Percentiles rank a stretch among this genome's conserved stretches.
These are phyloP conservation scores for Cyphomyrmex costatus DNA, from an alignment of 1,140 invertebrate species.

Conservation along the genomic window DNA sequence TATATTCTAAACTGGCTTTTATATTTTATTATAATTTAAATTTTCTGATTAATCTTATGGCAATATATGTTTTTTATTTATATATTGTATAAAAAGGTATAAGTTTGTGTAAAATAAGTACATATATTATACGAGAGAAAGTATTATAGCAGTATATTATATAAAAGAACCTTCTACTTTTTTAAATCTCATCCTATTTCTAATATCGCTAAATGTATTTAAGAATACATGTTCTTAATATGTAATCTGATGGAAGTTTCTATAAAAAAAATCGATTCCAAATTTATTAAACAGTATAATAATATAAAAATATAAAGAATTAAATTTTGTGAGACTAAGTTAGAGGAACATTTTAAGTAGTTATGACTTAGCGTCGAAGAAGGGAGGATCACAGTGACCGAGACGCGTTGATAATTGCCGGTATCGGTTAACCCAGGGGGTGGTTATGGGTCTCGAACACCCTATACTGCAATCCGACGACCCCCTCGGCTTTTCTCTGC, in stretches of 20 bases:
- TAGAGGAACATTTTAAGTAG: constrained; percentile 15
- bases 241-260: not conserved
- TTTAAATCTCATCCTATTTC: not conserved
- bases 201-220: not conserved
- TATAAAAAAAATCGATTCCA: not conserved
- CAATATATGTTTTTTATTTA: not conserved
- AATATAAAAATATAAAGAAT: not conserved
- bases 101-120: not conserved
- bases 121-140: not conserved
- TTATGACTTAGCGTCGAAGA: not conserved
- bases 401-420: constrained; percentile 86
- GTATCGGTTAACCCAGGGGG: constrained; percentile 86
- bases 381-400: constrained; percentile 71
- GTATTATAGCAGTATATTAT: not conserved
- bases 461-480: constrained; percentile 58
- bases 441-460: constrained; percentile 74
- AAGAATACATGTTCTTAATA: not conserved
- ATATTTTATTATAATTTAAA: not conserved
- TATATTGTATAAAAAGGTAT: not conserved
- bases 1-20: not conserved
- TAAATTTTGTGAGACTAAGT: constrained; percentile 12
- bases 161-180: not conserved
- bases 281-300: not conserved
- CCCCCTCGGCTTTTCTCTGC: constrained; percentile 65
- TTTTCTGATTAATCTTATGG: not conserved